Evolutionary conservation across 2,888 invertebrate species (phyloP).

Genomic region (Zaprionus bogoriensis): DNA sequence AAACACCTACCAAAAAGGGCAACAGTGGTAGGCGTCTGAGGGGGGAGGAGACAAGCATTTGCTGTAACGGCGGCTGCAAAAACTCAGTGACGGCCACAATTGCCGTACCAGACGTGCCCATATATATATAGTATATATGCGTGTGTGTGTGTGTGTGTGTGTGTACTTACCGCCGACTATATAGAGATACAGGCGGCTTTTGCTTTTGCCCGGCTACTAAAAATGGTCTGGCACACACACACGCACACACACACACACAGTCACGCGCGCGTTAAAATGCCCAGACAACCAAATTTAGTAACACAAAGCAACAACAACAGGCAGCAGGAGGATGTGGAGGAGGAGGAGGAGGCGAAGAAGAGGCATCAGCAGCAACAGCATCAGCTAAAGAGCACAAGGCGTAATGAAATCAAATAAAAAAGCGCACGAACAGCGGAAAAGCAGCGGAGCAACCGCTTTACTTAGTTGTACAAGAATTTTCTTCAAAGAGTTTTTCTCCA

Average conservation of each 20-base stretch:
- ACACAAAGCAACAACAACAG: constrained; percentile 47
- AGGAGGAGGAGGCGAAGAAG: background rate
- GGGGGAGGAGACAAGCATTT: background rate
- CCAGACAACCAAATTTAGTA: constrained; percentile 77
- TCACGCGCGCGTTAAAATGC: constrained; percentile 60
- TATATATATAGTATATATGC: constrained; percentile 39
- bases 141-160: constrained; percentile 17
- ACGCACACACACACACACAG: constrained; percentile 17
- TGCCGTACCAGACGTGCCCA: constrained; percentile 61
- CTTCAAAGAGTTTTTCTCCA: constrained; percentile 69
- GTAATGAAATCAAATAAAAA: constrained; percentile 75
- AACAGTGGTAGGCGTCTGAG: constrained; percentile 20
- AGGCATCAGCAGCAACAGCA: constrained; percentile 33
- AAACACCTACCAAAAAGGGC: constrained; percentile 72
- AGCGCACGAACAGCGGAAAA: constrained; percentile 38
- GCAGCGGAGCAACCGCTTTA: constrained; percentile 38
- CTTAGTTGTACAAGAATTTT: constrained; percentile 35
- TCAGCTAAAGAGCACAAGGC: constrained; percentile 55
- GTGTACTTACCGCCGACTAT: constrained; percentile 29
- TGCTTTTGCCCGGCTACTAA: constrained; percentile 64
- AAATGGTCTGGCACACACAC: constrained; percentile 67
- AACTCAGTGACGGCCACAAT: constrained; percentile 59
- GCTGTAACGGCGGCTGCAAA: constrained; percentile 39
- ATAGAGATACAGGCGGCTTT: constrained; percentile 46
- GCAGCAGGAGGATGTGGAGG: constrained; percentile 11